Conservation (phyloP, 1,140 invertebrate species). For the Augochlora pura region DNA sequence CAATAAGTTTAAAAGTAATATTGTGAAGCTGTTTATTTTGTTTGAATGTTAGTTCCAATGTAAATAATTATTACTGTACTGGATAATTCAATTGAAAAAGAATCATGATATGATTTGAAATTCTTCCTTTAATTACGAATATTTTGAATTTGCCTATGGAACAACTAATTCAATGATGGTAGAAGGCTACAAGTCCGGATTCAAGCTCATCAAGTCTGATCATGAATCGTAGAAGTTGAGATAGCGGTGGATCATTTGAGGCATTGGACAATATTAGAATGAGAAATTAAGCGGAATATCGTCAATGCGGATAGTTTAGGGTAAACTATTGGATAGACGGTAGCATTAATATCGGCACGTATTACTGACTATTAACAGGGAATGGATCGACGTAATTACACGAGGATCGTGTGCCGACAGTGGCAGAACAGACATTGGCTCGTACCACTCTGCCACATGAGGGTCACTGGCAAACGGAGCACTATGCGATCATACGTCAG, state of each 20-base stretch:
- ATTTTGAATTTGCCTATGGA: too few species aligned
- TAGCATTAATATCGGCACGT: conserved; percentile 58
- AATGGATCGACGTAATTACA: conserved; percentile 61
- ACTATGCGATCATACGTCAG: conserved; percentile 41
- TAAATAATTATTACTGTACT: too few species aligned
- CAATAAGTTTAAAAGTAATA: too few species aligned
- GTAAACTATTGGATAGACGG: conserved; percentile 41
- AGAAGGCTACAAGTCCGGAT: too few species aligned
- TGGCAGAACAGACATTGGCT: conserved; percentile 50
- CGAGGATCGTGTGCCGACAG: conserved; percentile 41
- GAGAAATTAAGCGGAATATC: conserved; percentile 18
- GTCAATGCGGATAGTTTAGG: conserved; percentile 35
- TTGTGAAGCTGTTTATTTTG: too few species aligned
- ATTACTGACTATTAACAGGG: conserved; percentile 62
- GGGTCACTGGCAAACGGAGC: conserved; percentile 47
- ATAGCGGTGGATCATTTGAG: background rate
- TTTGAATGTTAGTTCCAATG: too few species aligned
- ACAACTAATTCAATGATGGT: too few species aligned
- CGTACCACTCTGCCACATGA: conserved; percentile 47
- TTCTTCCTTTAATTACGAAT: too few species aligned
- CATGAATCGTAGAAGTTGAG: too few species aligned
- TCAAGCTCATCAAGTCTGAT: too few species aligned
- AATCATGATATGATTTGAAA: too few species aligned
- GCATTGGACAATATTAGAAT: background rate
- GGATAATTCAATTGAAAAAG: too few species aligned